phyloP scores from a whole-genome alignment of 1,140 invertebrate species.

The Brachionus rotundiformis region DNA sequence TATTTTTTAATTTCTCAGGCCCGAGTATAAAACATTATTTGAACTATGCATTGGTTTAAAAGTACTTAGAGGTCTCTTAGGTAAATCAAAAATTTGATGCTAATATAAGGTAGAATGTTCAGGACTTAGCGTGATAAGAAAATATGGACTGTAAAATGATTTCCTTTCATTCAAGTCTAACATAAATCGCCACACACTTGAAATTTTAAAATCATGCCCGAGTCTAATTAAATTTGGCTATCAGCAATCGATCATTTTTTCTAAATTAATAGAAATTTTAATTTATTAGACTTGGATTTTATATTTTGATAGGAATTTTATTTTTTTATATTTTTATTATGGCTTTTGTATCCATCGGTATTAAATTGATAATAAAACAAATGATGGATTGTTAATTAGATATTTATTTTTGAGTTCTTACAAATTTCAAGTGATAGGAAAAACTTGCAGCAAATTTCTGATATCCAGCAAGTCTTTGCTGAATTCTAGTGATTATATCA shows the following conservation, averaged over 20 bases:
- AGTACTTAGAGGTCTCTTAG: no score
- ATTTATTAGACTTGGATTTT: not conserved
- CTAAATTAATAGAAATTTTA: not conserved
- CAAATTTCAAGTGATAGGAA: constrained; percentile 5
- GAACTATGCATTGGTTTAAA: no score
- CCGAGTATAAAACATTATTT: no score
- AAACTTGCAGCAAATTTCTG: not conserved
- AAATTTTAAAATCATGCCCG: not conserved
- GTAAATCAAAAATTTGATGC: not conserved
- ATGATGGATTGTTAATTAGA: not conserved
- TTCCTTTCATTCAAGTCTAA: not conserved
- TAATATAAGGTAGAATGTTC: not conserved
- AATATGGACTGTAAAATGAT: constrained; percentile 19
- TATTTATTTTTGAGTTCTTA: not conserved
- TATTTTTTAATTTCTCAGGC: not conserved
- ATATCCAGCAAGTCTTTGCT: not conserved
- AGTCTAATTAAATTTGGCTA: not conserved
- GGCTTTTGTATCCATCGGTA: not conserved
- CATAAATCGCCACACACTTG: not conserved
- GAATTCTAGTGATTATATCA: not conserved
- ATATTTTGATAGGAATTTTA: not conserved
- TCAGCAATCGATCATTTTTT: not conserved
- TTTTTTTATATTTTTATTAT: not conserved
- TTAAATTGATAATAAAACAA: not conserved
- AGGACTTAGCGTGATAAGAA: not conserved